These are phyloP conservation scores for Drosophila hamatofila DNA, from an alignment of 2,888 invertebrate genomes.

Conservation along the genomic window DNA sequence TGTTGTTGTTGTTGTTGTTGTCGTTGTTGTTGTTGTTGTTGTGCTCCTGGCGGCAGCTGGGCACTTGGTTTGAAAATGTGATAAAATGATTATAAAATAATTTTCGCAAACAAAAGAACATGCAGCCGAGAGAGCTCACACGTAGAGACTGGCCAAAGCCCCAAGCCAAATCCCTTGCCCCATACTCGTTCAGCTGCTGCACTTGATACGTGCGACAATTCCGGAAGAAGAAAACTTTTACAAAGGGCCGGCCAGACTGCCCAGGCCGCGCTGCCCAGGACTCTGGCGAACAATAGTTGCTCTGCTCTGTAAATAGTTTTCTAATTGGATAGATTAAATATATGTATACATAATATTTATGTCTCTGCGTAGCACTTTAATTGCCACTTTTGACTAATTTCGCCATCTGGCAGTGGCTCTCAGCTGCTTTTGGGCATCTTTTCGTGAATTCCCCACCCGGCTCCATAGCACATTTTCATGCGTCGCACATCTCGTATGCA, in stretches of 20 bases:
- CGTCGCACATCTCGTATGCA: conserved; percentile 32
- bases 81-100: conserved; percentile 81
- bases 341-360: not conserved
- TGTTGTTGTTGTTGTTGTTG: no score
- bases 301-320: conserved; percentile 20
- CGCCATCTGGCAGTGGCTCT: not conserved
- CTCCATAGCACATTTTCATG: conserved; percentile 29
- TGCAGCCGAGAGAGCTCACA: conserved; percentile 48
- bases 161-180: conserved; percentile 9
- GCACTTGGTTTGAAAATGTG: conserved; percentile 68
- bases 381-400: conserved; percentile 22
- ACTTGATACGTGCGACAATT: conserved; percentile 59
- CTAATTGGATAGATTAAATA: conserved; percentile 63
- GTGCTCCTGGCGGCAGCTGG: conserved; percentile 49
- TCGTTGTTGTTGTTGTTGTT: no score
- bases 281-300: conserved; percentile 8
- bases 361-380: conserved; percentile 17
- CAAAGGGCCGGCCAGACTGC: conserved; percentile 1
- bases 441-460: conserved; percentile 44
- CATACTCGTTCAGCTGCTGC: conserved; percentile 25
- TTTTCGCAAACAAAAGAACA: conserved; percentile 74
- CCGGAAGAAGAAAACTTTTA: conserved; percentile 40
- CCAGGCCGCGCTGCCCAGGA: conserved; percentile 2
- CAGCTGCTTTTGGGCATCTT: conserved; percentile 6
- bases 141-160: conserved; percentile 33